Conservation (phyloP, 2,113 vertebrate genomes). For the Sclerurus mexicanus region DNA sequence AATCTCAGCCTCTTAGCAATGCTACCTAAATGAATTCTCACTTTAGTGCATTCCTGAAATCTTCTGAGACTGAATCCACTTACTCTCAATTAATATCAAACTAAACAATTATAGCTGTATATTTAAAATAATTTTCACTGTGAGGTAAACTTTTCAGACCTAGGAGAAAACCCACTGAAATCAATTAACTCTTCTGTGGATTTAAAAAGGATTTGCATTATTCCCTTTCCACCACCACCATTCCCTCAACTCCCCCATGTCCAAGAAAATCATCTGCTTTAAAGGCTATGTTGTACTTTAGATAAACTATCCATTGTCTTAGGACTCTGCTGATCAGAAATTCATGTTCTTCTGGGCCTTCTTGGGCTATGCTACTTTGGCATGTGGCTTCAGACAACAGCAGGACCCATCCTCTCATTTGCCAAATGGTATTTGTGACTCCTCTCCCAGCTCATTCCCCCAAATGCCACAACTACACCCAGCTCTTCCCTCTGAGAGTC, state of each 20-base stretch:
- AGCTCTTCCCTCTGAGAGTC: not conserved
- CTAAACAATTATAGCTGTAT: not conserved
- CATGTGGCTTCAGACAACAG: not conserved
- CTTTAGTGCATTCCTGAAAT: not conserved
- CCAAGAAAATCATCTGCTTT: not conserved
- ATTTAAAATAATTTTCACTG: not conserved
- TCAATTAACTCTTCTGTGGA: not conserved
- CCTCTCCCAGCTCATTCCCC: not conserved
- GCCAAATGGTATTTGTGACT: not conserved
- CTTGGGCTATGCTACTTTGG: not conserved
- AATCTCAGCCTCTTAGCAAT: not conserved
- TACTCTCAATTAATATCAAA: constrained; percentile 14
- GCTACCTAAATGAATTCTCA: not conserved
- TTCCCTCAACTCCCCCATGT: not conserved
- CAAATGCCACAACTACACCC: constrained; percentile 21
- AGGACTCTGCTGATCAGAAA: not conserved
- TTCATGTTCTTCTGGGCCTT: not conserved
- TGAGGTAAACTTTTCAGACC: not conserved
- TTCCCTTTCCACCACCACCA: not conserved
- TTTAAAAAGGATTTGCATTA: not conserved
- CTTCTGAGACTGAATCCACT: not conserved
- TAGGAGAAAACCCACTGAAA: constrained; percentile 6
- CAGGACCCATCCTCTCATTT: not conserved
- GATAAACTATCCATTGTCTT: not conserved
- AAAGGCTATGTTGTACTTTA: not conserved